Base-by-base conservation (phyloP, 2,888 invertebrate species). In the Camptogramma bilineatum region DNA sequence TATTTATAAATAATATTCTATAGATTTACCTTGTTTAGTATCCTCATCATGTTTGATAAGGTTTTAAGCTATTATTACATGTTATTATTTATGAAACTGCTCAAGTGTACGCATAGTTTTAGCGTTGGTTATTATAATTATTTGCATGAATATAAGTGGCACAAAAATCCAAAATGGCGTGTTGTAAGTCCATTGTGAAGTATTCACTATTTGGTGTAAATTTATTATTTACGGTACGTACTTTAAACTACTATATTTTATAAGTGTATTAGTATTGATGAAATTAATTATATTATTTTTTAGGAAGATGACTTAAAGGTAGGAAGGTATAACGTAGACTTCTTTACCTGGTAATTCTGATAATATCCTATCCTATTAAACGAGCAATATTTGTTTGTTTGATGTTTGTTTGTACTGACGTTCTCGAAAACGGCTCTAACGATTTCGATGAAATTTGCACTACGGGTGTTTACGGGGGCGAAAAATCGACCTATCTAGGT, bases 191-290 rank as follows among this genome's bases (percentile, higher is more conserved):
- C 21, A 19, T 47, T 8, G 46, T 52, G 10, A 59, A 59, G 46
- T 46, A 16, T 31, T 19, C 18, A 10, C 21, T 59, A 16, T 52
- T 52, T 34, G 2, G 16, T 16, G 1, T 59, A 13, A 59, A 59
- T 47, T 34, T 52, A n/a, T 10, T 52, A 16, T 52, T 52, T 16
- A 47, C 46, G 59, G 59, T 59, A 52, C 4, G 59, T 52, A 39
- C 13, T 13, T 39, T 39, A 13, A 13, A 39, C 31, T 9, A 39
- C 9, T 2, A 10, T 34, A 10, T 31, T 39, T 39, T 39, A 13
- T 39, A 13, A 39, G 34, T 39, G 0, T 39, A 13, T 39, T 4
- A 24, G 5, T n/a, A n/a, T n/a, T n/a, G n/a, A n/a, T n/a, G n/a
- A n/a, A n/a, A n/a, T n/a, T n/a, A n/a, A n/a, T n/a, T n/a, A n/a